phyloP scores from a whole-genome alignment of 1,140 invertebrate genomes.

The Hirudo medicinalis region DNA sequence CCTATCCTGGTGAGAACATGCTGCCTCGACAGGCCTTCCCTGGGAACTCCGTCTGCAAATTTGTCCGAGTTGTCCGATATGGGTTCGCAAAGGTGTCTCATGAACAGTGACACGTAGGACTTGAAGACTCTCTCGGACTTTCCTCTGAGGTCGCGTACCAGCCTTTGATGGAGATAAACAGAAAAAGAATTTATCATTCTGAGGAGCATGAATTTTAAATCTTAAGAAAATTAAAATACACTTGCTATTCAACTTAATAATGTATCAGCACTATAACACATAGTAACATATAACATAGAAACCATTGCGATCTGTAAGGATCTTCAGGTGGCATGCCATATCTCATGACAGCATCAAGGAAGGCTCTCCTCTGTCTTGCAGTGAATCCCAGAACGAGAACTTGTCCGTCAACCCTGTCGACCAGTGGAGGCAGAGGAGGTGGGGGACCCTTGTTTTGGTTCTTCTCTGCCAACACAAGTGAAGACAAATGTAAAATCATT shows the following conservation, averaged over 20 bases:
- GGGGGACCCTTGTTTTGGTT: slow-evolving; percentile 10
- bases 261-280: not conserved
- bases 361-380: slow-evolving; percentile 83
- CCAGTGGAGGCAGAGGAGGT: slow-evolving; percentile 59
- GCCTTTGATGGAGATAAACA: not conserved
- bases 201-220: too few relatives aligned
- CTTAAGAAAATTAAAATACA: too few relatives aligned
- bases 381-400: slow-evolving; percentile 94
- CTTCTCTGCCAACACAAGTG: not conserved
- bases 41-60: slow-evolving; percentile 88
- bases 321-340: slow-evolving; percentile 97
- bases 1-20: slow-evolving; percentile 89
- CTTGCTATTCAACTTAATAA: not conserved
- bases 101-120: slow-evolving; percentile 89
- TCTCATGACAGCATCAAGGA: slow-evolving; percentile 93
- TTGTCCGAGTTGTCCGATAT: slow-evolving; percentile 78
- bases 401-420: slow-evolving; percentile 83
- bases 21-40: slow-evolving; percentile 87
- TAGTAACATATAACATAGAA: not conserved
- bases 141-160: slow-evolving; percentile 24
- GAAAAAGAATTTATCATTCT: not conserved
- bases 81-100: slow-evolving; percentile 92
- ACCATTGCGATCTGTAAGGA: slow-evolving; percentile 63
- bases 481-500: too few relatives aligned
- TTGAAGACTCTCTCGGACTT: slow-evolving; percentile 77